phyloP scores from a whole-genome alignment of 30 jellyfish, hydroid and myxozoan genomes.

The Chironex yamaguchii region DNA sequence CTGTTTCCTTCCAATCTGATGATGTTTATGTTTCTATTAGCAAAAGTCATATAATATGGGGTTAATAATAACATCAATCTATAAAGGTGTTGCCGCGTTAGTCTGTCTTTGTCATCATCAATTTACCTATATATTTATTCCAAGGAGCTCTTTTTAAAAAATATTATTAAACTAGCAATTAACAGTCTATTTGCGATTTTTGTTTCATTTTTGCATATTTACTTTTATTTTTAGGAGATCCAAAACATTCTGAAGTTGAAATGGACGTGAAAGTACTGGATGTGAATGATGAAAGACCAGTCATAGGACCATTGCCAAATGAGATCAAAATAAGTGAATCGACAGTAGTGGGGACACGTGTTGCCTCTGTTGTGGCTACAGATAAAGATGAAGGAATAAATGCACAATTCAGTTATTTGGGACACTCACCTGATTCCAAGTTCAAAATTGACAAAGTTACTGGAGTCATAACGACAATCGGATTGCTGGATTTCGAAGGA shows the following conservation, averaged over 20 bases:
- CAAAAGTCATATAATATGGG: no score
- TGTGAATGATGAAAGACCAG: conserved; percentile 83
- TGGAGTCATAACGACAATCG: conserved; percentile 74
- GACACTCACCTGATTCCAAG: conserved; percentile 35
- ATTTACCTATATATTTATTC: no score
- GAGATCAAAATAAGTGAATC: conserved; percentile 81
- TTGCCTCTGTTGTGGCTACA: conserved; percentile 69
- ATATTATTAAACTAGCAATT: no score
- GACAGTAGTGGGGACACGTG: conserved; percentile 67
- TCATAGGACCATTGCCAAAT: conserved; percentile 23
- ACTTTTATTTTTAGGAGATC: conserved; percentile 39
- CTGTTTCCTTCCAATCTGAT: no score
- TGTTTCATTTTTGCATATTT: neutral
- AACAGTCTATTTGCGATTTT: no score
- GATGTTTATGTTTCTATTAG: no score
- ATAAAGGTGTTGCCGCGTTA: no score
- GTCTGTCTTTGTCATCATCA: no score
- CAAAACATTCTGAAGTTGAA: conserved; percentile 59
- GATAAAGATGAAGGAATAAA: conserved; percentile 78
- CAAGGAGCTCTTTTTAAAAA: no score
- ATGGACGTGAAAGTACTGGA: conserved; percentile 67
- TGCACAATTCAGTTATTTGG: conserved; percentile 50
- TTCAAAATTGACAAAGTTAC: conserved; percentile 60
- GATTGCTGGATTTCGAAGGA: conserved; percentile 63
- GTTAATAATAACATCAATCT: no score